Percentiles rank a stretch among this genome's conserved stretches.
Conservation (phyloP, 2,888 invertebrate species). For the Microchrysa polita region DNA sequence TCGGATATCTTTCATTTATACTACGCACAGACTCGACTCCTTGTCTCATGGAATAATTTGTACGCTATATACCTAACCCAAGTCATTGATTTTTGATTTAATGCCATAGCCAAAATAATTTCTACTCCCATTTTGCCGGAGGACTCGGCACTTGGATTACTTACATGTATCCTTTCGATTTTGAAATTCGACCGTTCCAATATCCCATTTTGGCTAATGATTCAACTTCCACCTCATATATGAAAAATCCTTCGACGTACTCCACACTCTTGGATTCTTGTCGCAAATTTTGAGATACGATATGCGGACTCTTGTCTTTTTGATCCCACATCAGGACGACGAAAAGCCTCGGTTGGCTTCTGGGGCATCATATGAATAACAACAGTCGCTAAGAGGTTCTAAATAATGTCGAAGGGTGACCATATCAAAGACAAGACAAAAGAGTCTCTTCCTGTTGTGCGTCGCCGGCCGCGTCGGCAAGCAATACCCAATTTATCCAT, state of each 20-base stretch:
- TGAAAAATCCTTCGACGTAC: conserved; percentile 18
- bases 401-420: too few species aligned
- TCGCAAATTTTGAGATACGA: conserved; percentile 27
- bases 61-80: too few species aligned
- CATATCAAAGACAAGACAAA: too few species aligned
- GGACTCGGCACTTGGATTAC: neutral
- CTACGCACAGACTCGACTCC: too few species aligned
- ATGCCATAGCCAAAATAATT: neutral
- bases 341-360: neutral
- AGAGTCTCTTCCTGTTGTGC: neutral
- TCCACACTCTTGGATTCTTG: conserved; percentile 43
- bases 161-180: neutral
- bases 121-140: too few species aligned
- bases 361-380: conserved; percentile 25
- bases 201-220: conserved; percentile 47
- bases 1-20: too few species aligned
- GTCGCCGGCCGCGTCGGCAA: conserved; percentile 15
- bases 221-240: conserved; percentile 39
- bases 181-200: neutral
- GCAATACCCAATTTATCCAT: conserved; percentile 22
- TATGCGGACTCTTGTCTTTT: conserved; percentile 38
- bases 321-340: conserved; percentile 22
- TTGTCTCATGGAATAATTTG: too few species aligned
- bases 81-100: conserved; percentile 31
- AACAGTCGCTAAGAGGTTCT: conserved; percentile 5